Evolutionary conservation across 2,888 invertebrate species (phyloP).

Genomic region (Dugesia japonica): DNA sequence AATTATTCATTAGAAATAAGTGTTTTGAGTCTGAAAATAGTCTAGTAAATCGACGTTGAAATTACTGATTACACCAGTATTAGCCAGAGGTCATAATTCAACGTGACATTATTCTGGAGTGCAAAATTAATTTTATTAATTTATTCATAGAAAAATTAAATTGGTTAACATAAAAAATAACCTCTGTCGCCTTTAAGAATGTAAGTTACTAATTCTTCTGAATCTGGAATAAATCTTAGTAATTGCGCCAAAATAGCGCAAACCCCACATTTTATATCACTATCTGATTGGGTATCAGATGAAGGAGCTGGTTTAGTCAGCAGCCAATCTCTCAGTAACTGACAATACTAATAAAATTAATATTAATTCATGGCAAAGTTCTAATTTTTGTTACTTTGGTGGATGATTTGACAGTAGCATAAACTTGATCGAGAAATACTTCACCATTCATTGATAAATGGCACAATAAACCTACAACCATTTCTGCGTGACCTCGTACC

Average conservation of each 20-base stretch:
- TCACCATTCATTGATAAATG: constrained; percentile 16
- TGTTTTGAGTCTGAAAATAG: no score
- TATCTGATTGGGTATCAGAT: background rate
- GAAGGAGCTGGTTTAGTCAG: background rate
- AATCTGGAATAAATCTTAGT: background rate
- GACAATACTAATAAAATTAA: background rate
- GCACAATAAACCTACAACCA: constrained; percentile 2
- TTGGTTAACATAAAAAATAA: background rate
- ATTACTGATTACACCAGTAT: no score
- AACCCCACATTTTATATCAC: background rate
- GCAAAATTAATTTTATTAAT: no score
- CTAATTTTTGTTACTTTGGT: background rate
- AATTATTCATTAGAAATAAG: no score
- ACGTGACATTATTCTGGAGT: no score
- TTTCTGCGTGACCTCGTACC: background rate
- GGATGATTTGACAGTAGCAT: background rate
- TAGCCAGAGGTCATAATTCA: no score
- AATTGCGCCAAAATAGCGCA: constrained; percentile 6
- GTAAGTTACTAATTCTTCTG: background rate
- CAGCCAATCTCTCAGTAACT: background rate
- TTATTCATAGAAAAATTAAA: background rate
- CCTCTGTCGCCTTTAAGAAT: constrained; percentile 5
- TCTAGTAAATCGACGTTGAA: no score
- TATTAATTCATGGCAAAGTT: background rate
- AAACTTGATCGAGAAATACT: background rate